These are phyloP conservation scores for Biston stratarius DNA, from an alignment of 2,888 invertebrate genomes.

Conservation along the genomic window DNA sequence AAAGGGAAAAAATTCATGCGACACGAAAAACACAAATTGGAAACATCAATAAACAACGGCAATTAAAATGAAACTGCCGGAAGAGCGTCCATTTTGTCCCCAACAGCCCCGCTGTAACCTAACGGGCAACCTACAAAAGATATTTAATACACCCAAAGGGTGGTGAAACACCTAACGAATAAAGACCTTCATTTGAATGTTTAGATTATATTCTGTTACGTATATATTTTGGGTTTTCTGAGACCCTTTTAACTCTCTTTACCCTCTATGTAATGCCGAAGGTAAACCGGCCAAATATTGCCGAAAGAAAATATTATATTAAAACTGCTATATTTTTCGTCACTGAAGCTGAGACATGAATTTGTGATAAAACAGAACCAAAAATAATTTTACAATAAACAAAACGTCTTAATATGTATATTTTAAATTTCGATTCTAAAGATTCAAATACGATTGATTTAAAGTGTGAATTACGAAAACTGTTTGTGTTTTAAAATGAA, in stretches of 20 bases:
- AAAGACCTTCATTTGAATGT: slow-evolving; percentile 50
- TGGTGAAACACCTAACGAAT: slow-evolving; percentile 48
- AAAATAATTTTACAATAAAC: background rate
- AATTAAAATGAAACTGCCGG: slow-evolving; percentile 50
- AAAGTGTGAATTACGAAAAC: background rate
- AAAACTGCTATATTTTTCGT: slow-evolving; percentile 12
- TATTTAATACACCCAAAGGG: slow-evolving; percentile 48
- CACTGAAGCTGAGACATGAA: background rate
- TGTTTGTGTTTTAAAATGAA: background rate
- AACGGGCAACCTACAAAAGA: slow-evolving; percentile 44
- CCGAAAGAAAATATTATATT: slow-evolving; percentile 28
- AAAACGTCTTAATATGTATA: background rate
- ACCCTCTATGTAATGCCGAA: slow-evolving; percentile 40
- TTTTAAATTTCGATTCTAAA: background rate
- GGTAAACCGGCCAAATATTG: slow-evolving; percentile 38
- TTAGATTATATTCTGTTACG: slow-evolving; percentile 49
- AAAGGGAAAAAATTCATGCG: slow-evolving; percentile 37
- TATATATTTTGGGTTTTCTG: slow-evolving; percentile 43
- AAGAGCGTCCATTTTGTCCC: slow-evolving; percentile 48
- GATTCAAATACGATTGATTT: background rate
- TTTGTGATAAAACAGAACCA: background rate
- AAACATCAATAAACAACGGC: slow-evolving; percentile 48
- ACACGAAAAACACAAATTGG: slow-evolving; percentile 44
- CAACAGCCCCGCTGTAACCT: slow-evolving; percentile 33
- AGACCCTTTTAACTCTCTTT: slow-evolving; percentile 48